These are phyloP conservation scores for Trimorus sp. DNA, from an alignment of 2,888 invertebrate genomes.

Conservation along the genomic window DNA sequence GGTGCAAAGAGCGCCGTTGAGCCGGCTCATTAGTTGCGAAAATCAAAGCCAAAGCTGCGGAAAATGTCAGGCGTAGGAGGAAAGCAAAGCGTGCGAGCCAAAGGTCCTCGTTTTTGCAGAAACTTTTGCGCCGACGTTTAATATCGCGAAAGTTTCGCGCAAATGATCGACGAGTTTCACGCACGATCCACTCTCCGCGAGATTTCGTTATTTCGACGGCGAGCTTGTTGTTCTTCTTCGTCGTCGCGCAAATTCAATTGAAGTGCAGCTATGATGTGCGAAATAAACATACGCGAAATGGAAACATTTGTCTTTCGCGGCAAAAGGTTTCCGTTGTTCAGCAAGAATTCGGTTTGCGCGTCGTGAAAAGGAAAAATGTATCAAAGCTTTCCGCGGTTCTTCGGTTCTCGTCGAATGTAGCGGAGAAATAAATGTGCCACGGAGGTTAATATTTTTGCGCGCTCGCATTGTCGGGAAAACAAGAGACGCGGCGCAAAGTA, in stretches of 20 bases:
- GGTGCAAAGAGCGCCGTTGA: constrained; percentile 19
- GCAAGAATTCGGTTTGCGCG: constrained; percentile 42
- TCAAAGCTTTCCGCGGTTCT: constrained; percentile 20
- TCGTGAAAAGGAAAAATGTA: constrained; percentile 24
- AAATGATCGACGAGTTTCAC: constrained; percentile 2
- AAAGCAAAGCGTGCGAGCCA: constrained; percentile 28
- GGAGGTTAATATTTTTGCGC: constrained; percentile 18
- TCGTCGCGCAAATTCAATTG: constrained; percentile 35
- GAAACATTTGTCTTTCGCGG: constrained; percentile 28
- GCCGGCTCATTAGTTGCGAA: constrained; percentile 44
- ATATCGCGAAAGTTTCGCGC: constrained; percentile 25
- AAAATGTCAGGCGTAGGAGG: constrained; percentile 37
- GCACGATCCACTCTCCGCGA: no score
- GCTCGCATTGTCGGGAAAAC: constrained; percentile 9
- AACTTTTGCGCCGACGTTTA: constrained; percentile 34
- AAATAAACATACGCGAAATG: constrained; percentile 25
- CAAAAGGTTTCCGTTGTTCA: constrained; percentile 19
- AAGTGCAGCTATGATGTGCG: constrained; percentile 9
- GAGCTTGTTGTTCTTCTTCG: constrained; percentile 1
- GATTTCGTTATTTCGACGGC: no score
- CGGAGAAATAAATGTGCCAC: constrained; percentile 15
- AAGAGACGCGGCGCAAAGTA: not conserved
- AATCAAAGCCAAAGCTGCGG: constrained; percentile 38
- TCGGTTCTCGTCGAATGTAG: constrained; percentile 2
- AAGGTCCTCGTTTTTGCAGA: constrained; percentile 31